A percentile compares a stretch with the other conserved stretches of the same genome.
phyloP scores from a whole-genome alignment of 1,140 invertebrate genomes.

The Meloidogyne chitwoodi region DNA sequence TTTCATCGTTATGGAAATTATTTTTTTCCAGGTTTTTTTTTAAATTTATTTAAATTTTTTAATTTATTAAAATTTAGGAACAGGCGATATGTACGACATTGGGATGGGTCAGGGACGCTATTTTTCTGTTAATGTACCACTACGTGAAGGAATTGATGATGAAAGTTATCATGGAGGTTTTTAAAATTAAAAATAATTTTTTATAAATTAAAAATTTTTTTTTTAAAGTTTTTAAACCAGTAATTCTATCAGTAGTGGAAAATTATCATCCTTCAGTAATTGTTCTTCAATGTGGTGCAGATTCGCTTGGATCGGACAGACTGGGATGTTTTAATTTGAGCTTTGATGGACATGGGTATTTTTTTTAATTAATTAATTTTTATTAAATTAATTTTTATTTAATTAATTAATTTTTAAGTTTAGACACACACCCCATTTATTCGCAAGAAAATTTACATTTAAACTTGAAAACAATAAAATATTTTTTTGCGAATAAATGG shows the following conservation, averaged over 20 bases:
- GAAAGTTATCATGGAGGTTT: slow-evolving; percentile 65
- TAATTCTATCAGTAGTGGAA: slow-evolving; percentile 84
- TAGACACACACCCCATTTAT: too few species aligned
- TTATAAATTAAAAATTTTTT: slow-evolving; percentile 9
- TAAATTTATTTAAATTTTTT: background rate
- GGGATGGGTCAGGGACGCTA: slow-evolving; percentile 76
- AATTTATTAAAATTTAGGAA: slow-evolving; percentile 89
- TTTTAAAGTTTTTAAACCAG: slow-evolving; percentile 77
- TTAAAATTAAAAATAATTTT: background rate
- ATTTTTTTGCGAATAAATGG: too few species aligned
- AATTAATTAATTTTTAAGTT: too few species aligned
- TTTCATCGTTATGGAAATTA: slow-evolving; percentile 98
- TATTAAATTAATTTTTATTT: too few species aligned
- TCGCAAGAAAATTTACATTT: too few species aligned
- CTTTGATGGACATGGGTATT: slow-evolving; percentile 79
- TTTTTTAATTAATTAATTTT: slow-evolving; percentile 1
- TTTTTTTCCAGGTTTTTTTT: slow-evolving; percentile 75
- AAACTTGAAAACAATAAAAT: background rate
- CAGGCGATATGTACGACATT: slow-evolving; percentile 94
- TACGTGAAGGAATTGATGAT: slow-evolving; percentile 94
- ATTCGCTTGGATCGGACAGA: slow-evolving; percentile 89
- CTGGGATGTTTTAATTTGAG: slow-evolving; percentile 82
- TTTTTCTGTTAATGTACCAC: slow-evolving; percentile 91
- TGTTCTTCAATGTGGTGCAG: slow-evolving; percentile 94
- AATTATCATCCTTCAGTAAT: slow-evolving; percentile 93